Evolutionary conservation across 2,888 invertebrate species (phyloP).

Genomic region (Lithosia quadra): DNA sequence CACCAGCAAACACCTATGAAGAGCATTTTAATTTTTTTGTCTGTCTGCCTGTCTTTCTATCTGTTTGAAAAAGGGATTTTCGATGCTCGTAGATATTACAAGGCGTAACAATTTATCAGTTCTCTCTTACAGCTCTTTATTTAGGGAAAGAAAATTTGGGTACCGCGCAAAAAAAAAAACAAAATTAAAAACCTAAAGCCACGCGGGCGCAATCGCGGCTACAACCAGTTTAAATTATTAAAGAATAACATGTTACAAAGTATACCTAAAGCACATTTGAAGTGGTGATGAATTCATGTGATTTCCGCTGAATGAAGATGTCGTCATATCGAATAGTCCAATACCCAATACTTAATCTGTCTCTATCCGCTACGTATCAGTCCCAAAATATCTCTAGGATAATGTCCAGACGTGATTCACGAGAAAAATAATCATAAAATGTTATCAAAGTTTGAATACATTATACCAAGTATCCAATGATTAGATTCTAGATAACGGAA

Average conservation of each 20-base stretch:
- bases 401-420: conserved; percentile 4
- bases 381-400: background rate
- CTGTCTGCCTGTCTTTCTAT: too few species aligned
- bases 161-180: too few species aligned
- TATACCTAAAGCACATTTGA: background rate
- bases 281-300: background rate
- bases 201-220: too few species aligned
- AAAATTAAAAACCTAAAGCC: too few species aligned
- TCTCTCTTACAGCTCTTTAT: too few species aligned
- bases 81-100: too few species aligned
- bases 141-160: too few species aligned
- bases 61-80: too few species aligned
- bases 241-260: background rate
- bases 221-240: too few species aligned
- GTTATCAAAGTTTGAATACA: conserved; percentile 4
- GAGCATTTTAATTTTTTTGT: too few species aligned
- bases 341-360: background rate
- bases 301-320: background rate
- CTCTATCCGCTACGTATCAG: background rate
- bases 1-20: background rate
- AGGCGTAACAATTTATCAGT: too few species aligned
- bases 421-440: background rate
- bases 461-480: background rate
- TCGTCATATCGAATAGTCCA: background rate
- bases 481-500: conserved; percentile 9